These are phyloP conservation scores for Anomalospiza imberbis DNA, from an alignment of 2,797 vertebrate species.

Conservation along the genomic window DNA sequence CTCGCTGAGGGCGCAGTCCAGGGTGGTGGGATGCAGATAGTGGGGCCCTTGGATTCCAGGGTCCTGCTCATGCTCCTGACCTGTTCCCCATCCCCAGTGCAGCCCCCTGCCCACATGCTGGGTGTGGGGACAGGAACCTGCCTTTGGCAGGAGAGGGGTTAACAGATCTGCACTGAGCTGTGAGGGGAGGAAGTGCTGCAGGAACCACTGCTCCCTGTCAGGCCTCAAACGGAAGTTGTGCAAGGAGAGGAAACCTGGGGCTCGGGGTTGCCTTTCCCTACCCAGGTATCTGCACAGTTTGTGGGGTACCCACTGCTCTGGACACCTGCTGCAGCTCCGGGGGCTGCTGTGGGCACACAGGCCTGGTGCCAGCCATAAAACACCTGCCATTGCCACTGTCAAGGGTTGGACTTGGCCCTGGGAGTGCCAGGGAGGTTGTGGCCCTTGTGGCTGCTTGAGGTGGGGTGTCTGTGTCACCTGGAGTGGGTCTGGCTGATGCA, in stretches of 20 bases:
- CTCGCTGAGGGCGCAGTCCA: neutral
- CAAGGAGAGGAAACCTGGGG: neutral
- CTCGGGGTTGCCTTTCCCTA: neutral
- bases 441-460: neutral
- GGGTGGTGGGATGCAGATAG: neutral
- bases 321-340: rapidly evolving
- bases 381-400: neutral
- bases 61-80: neutral
- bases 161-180: neutral
- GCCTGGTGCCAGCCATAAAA: neutral
- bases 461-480: neutral
- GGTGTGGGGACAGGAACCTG: neutral
- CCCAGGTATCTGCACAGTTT: neutral
- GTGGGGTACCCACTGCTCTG: rapidly evolving
- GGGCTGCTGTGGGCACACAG: neutral
- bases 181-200: conserved; percentile 44
- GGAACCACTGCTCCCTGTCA: neutral
- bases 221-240: conserved; percentile 39
- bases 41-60: neutral
- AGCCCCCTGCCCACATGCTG: neutral
- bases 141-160: neutral
- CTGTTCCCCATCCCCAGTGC: neutral
- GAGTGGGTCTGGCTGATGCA: neutral
- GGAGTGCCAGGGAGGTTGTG: neutral
- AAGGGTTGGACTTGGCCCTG: neutral